Evolutionary conservation across 1,140 invertebrate species (phyloP).

Genomic region (Dreissena rostriformis): DNA sequence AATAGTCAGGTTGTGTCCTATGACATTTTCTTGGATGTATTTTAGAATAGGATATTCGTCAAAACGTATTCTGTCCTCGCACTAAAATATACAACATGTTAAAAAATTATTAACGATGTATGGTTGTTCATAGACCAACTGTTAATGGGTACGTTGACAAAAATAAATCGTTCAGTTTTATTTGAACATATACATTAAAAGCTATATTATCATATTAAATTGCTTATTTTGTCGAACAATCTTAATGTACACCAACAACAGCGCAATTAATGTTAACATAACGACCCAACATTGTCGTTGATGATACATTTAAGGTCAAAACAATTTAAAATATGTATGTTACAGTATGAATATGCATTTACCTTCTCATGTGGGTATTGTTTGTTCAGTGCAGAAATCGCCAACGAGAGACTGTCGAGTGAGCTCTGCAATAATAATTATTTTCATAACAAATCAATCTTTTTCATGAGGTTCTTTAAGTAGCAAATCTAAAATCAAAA

Average conservation of each 20-base stretch:
- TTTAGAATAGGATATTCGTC: constrained; percentile 44
- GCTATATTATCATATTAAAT: neutral
- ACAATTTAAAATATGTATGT: no score
- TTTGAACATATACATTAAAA: neutral
- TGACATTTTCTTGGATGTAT: constrained; percentile 60
- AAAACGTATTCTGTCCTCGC: constrained; percentile 1
- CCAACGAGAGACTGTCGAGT: no score
- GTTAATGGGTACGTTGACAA: neutral
- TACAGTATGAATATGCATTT: no score
- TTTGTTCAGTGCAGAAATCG: no score
- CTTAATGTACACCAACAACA: no score
- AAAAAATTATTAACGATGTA: neutral
- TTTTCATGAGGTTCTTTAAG: no score
- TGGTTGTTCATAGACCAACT: neutral
- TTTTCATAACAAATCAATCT: no score
- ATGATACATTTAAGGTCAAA: no score
- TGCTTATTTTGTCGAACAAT: neutral
- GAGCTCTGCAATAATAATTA: no score
- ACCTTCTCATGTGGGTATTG: no score
- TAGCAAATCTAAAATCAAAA: no score
- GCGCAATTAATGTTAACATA: neutral
- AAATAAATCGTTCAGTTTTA: neutral
- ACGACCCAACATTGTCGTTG: no score
- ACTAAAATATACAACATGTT: constrained; percentile 7
- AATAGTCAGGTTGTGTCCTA: constrained; percentile 45